phyloP scores from a whole-genome alignment of 1,140 invertebrate genomes.

The Ceratina australensis region DNA sequence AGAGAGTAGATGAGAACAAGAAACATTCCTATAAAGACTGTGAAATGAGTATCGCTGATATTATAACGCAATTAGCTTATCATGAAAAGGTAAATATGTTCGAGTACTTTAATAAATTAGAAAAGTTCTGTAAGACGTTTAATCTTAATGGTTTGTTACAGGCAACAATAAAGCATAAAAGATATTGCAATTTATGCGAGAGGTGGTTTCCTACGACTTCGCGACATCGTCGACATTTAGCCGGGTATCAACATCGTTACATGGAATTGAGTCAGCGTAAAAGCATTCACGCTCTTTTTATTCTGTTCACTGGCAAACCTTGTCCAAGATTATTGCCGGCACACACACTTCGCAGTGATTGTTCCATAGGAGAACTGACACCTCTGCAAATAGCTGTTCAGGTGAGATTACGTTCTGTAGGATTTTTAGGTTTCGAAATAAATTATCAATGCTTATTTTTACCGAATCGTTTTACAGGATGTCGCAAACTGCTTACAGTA shows the following conservation, averaged over 20 bases:
- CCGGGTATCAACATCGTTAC: constrained; percentile 76
- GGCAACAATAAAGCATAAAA: constrained; percentile 76
- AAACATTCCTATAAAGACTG: constrained; percentile 56
- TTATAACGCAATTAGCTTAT: constrained; percentile 74
- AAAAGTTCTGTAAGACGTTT: background rate
- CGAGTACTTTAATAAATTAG: background rate
- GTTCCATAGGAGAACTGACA: constrained; percentile 74
- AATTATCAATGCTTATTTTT: background rate
- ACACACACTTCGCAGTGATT: constrained; percentile 70
- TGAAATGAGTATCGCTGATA: constrained; percentile 73
- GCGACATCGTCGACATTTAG: constrained; percentile 73
- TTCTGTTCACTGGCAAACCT: constrained; percentile 76
- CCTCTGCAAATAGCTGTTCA: constrained; percentile 78
- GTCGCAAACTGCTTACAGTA: constrained; percentile 48
- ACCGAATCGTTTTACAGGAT: constrained; percentile 42
- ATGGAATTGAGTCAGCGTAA: constrained; percentile 76
- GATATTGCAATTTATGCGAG: constrained; percentile 77
- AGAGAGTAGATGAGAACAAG: constrained; percentile 52
- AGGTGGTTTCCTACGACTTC: constrained; percentile 75
- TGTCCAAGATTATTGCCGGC: constrained; percentile 75
- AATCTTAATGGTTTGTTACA: constrained; percentile 38
- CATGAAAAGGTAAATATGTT: constrained; percentile 73
- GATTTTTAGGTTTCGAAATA: background rate
- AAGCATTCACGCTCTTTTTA: constrained; percentile 78
- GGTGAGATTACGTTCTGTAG: constrained; percentile 58